phyloP scores from a whole-genome alignment of 2,113 vertebrate genomes.

The Boulengerochromis microlepis region DNA sequence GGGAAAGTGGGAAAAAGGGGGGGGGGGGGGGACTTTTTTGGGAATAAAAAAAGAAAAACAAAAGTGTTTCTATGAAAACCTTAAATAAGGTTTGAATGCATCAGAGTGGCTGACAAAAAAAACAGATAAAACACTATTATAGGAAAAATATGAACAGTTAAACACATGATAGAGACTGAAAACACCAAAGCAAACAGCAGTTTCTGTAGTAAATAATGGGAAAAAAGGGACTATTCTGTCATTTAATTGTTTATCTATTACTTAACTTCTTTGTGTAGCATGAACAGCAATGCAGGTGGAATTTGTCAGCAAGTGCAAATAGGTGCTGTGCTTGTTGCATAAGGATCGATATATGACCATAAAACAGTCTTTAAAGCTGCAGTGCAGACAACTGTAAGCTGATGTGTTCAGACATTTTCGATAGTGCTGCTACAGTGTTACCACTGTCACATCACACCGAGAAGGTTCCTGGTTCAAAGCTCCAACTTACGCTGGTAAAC shows the following conservation, averaged over 20 bases:
- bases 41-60: not conserved
- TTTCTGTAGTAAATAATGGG: not conserved
- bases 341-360: not conserved
- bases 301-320: not conserved
- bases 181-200: not conserved
- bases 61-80: not conserved
- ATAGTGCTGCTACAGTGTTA: not conserved
- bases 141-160: not conserved
- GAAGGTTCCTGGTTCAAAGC: not conserved
- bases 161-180: not conserved
- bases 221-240: not conserved
- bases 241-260: not conserved
- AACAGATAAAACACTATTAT: not conserved
- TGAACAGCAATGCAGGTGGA: not conserved
- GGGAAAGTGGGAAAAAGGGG: too few species aligned
- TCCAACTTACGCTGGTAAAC: not conserved
- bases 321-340: not conserved
- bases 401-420: not conserved
- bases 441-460: not conserved
- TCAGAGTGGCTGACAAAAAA: not conserved
- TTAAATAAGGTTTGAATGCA: not conserved
- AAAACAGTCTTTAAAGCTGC: not conserved
- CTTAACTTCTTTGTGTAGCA: not conserved
- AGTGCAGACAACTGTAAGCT: not conserved
- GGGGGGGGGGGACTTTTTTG: rapidly evolving